A percentile compares a stretch with the other conserved stretches of the same genome.
These are phyloP conservation scores for Gila orcuttii DNA, from an alignment of 2,113 vertebrate genomes.

Conservation along the genomic window DNA sequence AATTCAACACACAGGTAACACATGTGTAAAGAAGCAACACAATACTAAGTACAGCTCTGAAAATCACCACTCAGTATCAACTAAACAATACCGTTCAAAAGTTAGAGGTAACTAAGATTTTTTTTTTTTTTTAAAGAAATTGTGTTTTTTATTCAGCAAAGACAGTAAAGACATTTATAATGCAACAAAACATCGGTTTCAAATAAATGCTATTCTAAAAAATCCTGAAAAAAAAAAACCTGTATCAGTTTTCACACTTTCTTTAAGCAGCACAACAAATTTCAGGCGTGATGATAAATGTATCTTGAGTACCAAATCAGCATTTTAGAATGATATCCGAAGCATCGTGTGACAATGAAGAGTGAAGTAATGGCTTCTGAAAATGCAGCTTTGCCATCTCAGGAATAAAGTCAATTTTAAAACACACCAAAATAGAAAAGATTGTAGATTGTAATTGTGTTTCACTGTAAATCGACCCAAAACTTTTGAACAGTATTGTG, in stretches of 20 bases:
- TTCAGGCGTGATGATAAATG: not conserved
- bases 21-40: no score
- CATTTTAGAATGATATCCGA: not conserved
- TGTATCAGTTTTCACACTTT: not conserved
- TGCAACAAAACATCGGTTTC: not conserved
- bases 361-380: not conserved
- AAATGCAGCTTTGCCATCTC: not conserved
- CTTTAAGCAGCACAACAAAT: not conserved
- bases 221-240: not conserved
- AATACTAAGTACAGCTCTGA: no score
- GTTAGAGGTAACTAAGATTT: no score
- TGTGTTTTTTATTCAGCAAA: not conserved
- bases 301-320: not conserved
- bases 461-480: not conserved
- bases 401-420: not conserved
- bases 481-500: not conserved
- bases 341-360: not conserved
- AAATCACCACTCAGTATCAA: no score
- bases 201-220: no score
- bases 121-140: not conserved
- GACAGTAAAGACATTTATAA: not conserved
- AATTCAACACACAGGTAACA: slow-evolving; percentile 73
- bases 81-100: no score
- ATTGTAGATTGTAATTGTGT: no score
- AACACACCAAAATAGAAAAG: not conserved